Conservation (phyloP, 2,113 vertebrate genomes). For the Poeciliopsis prolifica region DNA sequence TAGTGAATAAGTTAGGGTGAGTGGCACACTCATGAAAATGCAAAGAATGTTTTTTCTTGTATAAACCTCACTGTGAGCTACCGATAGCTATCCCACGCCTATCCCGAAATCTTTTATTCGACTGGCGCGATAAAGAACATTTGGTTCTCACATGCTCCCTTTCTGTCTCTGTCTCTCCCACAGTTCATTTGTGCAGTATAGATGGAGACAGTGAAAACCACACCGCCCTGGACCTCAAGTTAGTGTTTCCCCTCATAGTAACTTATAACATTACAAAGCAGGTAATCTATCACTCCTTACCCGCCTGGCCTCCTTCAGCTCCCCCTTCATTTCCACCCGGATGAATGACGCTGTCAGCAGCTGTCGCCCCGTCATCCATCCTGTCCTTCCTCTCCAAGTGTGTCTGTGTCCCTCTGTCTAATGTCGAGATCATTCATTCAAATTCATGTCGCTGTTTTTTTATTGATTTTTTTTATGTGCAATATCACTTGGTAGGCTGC, state of each 20-base stretch:
- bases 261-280: slow-evolving; percentile 68
- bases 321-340: slow-evolving; percentile 50
- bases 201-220: slow-evolving; percentile 89
- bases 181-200: slow-evolving; percentile 93
- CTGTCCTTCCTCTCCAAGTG: slow-evolving; percentile 24
- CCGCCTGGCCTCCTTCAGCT: slow-evolving; percentile 24
- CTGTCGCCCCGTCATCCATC: slow-evolving; percentile 39
- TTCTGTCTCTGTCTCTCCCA: slow-evolving; percentile 34
- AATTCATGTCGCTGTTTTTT: no score
- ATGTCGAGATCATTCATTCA: slow-evolving; percentile 27
- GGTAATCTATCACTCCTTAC: slow-evolving; percentile 57
- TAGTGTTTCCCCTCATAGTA: slow-evolving; percentile 79
- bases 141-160: background rate
- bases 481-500: background rate
- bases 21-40: no score
- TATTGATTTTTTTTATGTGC: background rate
- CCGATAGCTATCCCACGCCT: background rate
- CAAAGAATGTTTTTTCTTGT: no score
- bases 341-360: slow-evolving; percentile 58
- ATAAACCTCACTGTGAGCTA: no score
- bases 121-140: background rate
- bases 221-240: slow-evolving; percentile 93
- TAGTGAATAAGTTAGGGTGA: no score
- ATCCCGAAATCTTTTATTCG: background rate
- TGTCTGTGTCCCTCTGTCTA: slow-evolving; percentile 8